Percentiles rank a stretch among this genome's conserved stretches.
phyloP scores from a whole-genome alignment of 2,113 vertebrate species.

The human (Homo sapiens) region DNA sequence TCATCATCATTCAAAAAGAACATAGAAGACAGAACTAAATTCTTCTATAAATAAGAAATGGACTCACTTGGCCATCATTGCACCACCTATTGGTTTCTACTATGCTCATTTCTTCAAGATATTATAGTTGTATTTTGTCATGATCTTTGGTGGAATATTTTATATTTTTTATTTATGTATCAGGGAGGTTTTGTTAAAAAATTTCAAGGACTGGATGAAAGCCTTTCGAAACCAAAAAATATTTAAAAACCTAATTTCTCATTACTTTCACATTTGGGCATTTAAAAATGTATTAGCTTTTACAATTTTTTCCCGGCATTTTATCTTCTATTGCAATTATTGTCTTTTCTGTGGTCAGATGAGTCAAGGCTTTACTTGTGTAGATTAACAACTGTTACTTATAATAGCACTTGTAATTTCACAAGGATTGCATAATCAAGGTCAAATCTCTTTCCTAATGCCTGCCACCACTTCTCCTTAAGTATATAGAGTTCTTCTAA shows the following conservation, averaged over 20 bases:
- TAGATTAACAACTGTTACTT: not conserved
- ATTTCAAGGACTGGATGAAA: not conserved
- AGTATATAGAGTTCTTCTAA: not conserved
- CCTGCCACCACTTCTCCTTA: not conserved
- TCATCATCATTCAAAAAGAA: not conserved
- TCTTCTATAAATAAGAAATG: not conserved
- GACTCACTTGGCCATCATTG: not conserved
- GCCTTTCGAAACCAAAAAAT: not conserved
- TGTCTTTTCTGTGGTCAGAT: not conserved
- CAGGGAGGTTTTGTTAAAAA: not conserved
- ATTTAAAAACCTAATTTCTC: not conserved
- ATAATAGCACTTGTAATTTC: not conserved
- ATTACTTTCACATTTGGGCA: not conserved
- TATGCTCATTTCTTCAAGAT: not conserved
- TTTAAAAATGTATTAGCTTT: not conserved
- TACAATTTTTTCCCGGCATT: not conserved
- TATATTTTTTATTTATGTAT: not conserved
- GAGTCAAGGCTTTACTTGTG: not conserved
- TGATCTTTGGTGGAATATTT: not conserved
- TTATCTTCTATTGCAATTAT: not conserved
- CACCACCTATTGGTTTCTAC: not conserved
- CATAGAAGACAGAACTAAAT: not conserved
- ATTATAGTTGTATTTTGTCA: not conserved
- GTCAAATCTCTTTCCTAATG: not conserved
- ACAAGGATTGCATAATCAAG: not conserved